Evolutionary conservation across 2,113 vertebrate species (phyloP).

Genomic region (Misgurnus anguillicaudatus): DNA sequence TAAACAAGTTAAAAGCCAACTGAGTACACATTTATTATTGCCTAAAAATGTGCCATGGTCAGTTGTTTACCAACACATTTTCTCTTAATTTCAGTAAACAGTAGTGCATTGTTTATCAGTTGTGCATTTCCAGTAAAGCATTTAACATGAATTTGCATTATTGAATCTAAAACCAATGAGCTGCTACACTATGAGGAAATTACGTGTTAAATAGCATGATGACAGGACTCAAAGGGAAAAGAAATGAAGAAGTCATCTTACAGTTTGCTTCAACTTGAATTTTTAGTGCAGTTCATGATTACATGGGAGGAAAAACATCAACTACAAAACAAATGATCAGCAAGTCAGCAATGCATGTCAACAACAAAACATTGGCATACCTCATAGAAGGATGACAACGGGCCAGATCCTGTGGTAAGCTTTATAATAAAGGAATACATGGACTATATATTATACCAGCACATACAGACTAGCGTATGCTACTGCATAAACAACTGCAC

Average conservation of each 20-base stretch:
- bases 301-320: conserved; percentile 54
- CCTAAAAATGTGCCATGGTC: too few relatives aligned
- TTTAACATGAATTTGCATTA: conserved; percentile 8
- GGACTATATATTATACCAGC: conserved; percentile 61
- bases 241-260: conserved; percentile 41
- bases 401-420: conserved; percentile 74
- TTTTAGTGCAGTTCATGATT: conserved; percentile 48
- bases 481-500: conserved; percentile 39
- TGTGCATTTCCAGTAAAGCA: neutral
- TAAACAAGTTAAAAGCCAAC: neutral
- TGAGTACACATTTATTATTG: too few relatives aligned
- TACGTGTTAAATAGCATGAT: neutral
- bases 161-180: conserved; percentile 4
- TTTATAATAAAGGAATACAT: conserved; percentile 75
- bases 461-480: neutral
- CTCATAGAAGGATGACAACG: conserved; percentile 74
- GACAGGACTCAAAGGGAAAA: neutral
- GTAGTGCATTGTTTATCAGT: neutral
- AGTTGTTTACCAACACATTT: too few relatives aligned
- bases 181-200: neutral
- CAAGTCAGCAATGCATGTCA: conserved; percentile 54
- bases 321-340: conserved; percentile 50
- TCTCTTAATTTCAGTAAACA: neutral
- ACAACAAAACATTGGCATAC: conserved; percentile 65
- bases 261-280: conserved; percentile 38